These are phyloP conservation scores for Drosophila putrida DNA, from an alignment of 2,888 invertebrate species.

Conservation along the genomic window DNA sequence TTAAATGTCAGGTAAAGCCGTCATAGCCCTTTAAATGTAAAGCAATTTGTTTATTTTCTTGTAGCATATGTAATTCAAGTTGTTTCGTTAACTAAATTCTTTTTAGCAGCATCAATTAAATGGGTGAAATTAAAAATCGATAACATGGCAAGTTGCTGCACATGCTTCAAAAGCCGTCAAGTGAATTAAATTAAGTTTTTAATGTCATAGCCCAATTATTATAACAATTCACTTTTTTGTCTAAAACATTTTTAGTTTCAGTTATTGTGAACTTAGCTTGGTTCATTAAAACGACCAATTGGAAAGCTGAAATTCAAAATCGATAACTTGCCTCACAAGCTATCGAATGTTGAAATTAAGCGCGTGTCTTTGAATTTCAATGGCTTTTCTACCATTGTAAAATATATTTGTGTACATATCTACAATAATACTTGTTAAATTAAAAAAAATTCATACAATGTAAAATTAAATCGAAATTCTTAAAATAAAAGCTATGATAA, in stretches of 20 bases:
- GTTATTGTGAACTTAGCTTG: background rate
- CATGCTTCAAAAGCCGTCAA: no score
- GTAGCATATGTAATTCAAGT: background rate
- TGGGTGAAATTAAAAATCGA: no score
- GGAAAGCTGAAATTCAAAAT: background rate
- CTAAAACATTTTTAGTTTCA: background rate
- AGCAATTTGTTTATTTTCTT: background rate
- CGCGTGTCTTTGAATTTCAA: conserved; percentile 6
- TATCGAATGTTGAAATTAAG: background rate
- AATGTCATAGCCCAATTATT: no score
- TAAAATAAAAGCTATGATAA: conserved; percentile 4
- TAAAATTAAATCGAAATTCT: background rate
- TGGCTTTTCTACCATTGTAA: conserved; percentile 17
- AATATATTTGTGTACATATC: conserved; percentile 38
- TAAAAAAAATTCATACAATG: conserved; percentile 11
- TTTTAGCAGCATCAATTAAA: no score
- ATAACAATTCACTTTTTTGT: background rate
- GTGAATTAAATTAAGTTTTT: no score
- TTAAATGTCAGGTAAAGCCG: background rate
- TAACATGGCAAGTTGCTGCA: no score
- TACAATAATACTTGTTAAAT: conserved; percentile 5
- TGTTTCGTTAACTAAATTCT: background rate
- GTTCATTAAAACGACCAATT: background rate
- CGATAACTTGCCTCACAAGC: background rate
- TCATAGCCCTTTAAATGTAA: no score